Base-by-base conservation (phyloP, 2,888 invertebrate species). In the Bhutanitis thaidina region DNA sequence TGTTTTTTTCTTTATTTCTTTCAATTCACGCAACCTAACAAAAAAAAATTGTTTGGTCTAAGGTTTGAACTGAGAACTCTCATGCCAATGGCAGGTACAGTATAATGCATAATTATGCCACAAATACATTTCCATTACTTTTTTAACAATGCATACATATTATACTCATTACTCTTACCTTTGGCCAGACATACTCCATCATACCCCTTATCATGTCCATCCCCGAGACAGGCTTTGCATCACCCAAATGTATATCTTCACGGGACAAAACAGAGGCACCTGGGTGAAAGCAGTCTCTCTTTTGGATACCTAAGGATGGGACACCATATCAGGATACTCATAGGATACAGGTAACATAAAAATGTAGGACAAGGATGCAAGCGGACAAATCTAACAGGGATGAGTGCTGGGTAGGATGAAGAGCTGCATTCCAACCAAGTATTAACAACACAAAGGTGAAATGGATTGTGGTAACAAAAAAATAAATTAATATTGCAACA, bases 161-260 rank as follows among this genome's bases (percentile, higher is more conserved):
- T n/a, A 20, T 4, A 20, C 2, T 20, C 20, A 20, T 4, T 4
- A 20, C 2, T 45, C 56, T 77, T 54, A 95, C 95, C 91, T 96
- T 95, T 20, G 99, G 99, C 99, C 99, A 99, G 51, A 99, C 95
- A 85, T 98, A 97, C 44, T 92, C 92, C 76, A 96, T 78, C 97
- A 99, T 98, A 44, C 95, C 94, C 59, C 91, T 92, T 25, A 98
- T 71, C 95, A 98, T 98, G 69, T 97, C 93, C 64, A 87, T 67
- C 57, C 94, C 91, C 7, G 94, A 91, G 55, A 96, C 92, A 43
- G 92, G 87, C 67, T 89, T 88, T 36, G 90, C 84, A 71, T 92
- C 90, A 29, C 87, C 91, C 64, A 93, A 69, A 69, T 92, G 90
- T 55, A 94, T 86, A 79, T 90, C 90, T 73, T 93, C 93, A 71